These are phyloP conservation scores for Polypedilum pembai DNA, from an alignment of 1,140 invertebrate species.

Conservation along the genomic window DNA sequence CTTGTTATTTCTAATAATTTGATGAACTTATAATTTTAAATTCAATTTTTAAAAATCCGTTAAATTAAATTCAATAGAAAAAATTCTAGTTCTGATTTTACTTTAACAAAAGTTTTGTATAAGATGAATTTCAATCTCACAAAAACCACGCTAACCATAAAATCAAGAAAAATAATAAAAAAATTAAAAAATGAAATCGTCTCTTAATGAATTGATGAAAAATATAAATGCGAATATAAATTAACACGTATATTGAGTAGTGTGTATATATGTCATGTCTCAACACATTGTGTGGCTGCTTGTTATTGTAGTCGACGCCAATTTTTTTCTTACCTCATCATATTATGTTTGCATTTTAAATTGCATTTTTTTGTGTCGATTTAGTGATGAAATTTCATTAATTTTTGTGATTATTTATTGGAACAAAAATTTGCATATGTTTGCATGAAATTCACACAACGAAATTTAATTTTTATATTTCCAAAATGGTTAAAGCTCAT, in stretches of 20 bases:
- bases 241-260: slow-evolving; percentile 5
- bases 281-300: background rate
- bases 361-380: background rate
- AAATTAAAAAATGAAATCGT: background rate
- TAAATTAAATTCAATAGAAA: no score
- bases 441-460: no score
- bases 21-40: no score
- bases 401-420: slow-evolving; percentile 8
- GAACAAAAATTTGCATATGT: background rate
- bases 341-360: slow-evolving; percentile 9
- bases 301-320: background rate
- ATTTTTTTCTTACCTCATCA: background rate
- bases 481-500: background rate
- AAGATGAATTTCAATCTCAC: no score
- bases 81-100: no score
- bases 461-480: background rate
- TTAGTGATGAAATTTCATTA: slow-evolving; percentile 4
- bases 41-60: no score
- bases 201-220: slow-evolving; percentile 24
- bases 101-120: no score
- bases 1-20: no score
- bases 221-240: slow-evolving; percentile 24
- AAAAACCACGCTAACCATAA: no score
- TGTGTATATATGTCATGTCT: no score
- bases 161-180: no score